Conservation (phyloP, 2,113 vertebrate species). For the Chlorodrepanis virens region DNA sequence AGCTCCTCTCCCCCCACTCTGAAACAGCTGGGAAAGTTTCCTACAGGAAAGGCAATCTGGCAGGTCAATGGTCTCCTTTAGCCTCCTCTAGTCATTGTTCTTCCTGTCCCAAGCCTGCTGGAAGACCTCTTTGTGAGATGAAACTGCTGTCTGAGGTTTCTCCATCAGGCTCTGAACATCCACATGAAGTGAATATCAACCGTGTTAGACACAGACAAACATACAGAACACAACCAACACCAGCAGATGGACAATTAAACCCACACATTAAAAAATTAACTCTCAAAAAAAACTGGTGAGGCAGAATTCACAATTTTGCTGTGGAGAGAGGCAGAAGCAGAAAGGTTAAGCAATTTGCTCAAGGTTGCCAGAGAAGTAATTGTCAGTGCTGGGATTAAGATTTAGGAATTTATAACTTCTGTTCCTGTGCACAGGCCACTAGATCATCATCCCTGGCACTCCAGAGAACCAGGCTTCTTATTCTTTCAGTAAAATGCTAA, state of each 20-base stretch:
- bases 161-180: neutral
- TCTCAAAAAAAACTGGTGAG: neutral
- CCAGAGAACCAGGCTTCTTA: constrained; percentile 1
- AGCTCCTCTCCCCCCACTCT: neutral
- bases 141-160: neutral
- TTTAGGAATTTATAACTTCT: constrained; percentile 40
- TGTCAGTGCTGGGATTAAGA: constrained; percentile 34
- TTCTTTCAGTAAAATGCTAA: constrained; percentile 34
- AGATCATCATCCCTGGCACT: neutral
- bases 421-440: neutral
- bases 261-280: neutral
- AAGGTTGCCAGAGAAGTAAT: constrained; percentile 15
- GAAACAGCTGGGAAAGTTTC: neutral
- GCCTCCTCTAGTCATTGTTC: neutral
- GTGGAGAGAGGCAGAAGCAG: neutral
- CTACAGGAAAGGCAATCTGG: neutral
- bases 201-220: neutral
- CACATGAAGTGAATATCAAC: rapidly evolving
- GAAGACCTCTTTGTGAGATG: neutral
- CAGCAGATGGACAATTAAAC: neutral
- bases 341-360: constrained; percentile 43
- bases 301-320: neutral
- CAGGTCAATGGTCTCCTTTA: neutral
- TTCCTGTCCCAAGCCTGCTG: neutral
- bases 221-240: neutral